Conservation (phyloP, 1,140 invertebrate genomes). For the Trissolcus basalis region DNA sequence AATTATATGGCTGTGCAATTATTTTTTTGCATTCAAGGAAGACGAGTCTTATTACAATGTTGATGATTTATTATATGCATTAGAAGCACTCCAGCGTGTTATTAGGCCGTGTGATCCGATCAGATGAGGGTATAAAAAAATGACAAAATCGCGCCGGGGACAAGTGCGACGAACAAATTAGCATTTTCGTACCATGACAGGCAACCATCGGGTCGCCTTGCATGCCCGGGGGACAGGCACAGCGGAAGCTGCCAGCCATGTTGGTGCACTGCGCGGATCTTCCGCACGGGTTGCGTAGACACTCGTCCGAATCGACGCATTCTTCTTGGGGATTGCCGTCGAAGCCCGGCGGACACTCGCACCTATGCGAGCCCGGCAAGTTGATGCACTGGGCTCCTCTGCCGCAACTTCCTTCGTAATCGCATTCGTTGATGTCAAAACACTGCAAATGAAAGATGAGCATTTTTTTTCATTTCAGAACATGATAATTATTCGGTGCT, state of each 20-base stretch:
- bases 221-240: conserved; percentile 86
- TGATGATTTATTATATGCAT: no score
- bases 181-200: conserved; percentile 81
- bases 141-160: no score
- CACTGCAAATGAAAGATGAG: conserved; percentile 77
- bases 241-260: conserved; percentile 83
- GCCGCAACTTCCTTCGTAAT: conserved; percentile 84
- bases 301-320: conserved; percentile 84
- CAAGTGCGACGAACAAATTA: background rate
- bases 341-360: conserved; percentile 88
- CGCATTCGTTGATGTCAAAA: conserved; percentile 89
- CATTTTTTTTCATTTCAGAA: background rate
- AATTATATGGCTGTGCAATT: no score
- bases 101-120: no score
- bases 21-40: no score
- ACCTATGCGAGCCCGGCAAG: conserved; percentile 85
- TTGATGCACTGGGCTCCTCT: conserved; percentile 87
- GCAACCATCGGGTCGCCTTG: conserved; percentile 83
- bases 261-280: conserved; percentile 84
- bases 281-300: conserved; percentile 82
- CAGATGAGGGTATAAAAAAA: background rate
- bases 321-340: conserved; percentile 84
- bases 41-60: no score
- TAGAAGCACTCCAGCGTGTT: no score
- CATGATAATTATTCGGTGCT: no score